Evolutionary conservation across 1,140 invertebrate species (phyloP), one percentile per base, ranked within the genome.

Genomic region (Gryllus bimaculatus): DNA sequence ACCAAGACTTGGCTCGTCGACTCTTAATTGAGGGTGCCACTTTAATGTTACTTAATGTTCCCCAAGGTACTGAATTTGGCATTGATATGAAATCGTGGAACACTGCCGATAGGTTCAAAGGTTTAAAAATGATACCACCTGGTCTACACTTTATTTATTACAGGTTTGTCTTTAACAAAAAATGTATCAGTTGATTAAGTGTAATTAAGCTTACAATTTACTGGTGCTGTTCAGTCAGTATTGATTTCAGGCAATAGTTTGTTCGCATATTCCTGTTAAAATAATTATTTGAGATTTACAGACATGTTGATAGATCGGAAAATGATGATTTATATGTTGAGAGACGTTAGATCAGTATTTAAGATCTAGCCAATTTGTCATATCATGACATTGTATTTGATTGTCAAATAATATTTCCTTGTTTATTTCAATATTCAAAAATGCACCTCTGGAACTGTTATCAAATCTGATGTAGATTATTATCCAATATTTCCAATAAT

Each of bases 71-170:
- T 8, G 95, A 98, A 86, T 95, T 99, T 88, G 97, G 98, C n/a
- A 96, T 99, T 82, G 98, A 99, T 86, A 91, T 98, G 85, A 95
- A 96, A 86, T 93, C 93, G 12, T 99, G 97, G 94, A 93, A 92
- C 81, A 94, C 94, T n/a, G 96, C 93, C 8, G 91, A 94, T 80
- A 94, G 94, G 85, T 99, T 99, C 86, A 91, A 93, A 81, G 98
- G 98, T 18, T 90, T 99, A 66, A 99, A 99, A 90, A 98, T 99
- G 96, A 99, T 99, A 81, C 98, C 98, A 3, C 95, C 96, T 18
- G 98, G 98, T 21, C 86, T 98, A 79, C 98, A 99, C 87, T 99
- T 94, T 85, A 88, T 99, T 10, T 95, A 96, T 87, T 98, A 95
- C 84, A 97, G 95, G 90, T 90, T 84, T 82, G 74, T 79, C 73